These are phyloP conservation scores for Trypoxylon attenuatum DNA, from an alignment of 2,888 invertebrate genomes.

Conservation along the genomic window DNA sequence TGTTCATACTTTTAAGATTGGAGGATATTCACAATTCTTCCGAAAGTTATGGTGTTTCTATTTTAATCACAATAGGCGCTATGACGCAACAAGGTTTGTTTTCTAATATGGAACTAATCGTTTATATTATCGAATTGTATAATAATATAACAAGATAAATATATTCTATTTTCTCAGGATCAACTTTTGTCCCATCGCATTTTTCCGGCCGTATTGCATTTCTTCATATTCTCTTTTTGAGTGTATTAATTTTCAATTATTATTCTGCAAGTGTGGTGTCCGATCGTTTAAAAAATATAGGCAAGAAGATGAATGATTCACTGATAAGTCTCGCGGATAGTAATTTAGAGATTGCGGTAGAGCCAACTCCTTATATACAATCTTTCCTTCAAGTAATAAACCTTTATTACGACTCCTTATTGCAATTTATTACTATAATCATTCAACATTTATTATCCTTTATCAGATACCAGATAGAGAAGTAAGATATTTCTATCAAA, in stretches of 20 bases:
- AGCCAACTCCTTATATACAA: conserved; percentile 56
- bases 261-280: conserved; percentile 68
- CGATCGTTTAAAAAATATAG: conserved; percentile 59
- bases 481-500: conserved; percentile 53
- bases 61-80: conserved; percentile 56
- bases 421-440: neutral
- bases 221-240: conserved; percentile 60
- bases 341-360: conserved; percentile 55
- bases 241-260: conserved; percentile 64
- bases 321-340: conserved; percentile 56
- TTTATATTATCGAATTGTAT: too few relatives aligned
- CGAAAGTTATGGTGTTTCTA: conserved; percentile 48
- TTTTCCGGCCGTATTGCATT: conserved; percentile 63
- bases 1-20: conserved; percentile 43
- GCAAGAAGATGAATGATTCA: conserved; percentile 67
- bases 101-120: too few relatives aligned
- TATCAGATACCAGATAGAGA: conserved; percentile 32
- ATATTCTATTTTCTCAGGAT: conserved; percentile 56
- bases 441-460: neutral
- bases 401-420: neutral
- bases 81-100: conserved; percentile 61
- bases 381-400: conserved; percentile 53
- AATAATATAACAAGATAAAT: too few relatives aligned
- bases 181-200: conserved; percentile 55
- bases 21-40: conserved; percentile 45